Percentiles rank a stretch among this genome's conserved stretches.
These are phyloP conservation scores for Hyles vespertilio DNA, from an alignment of 1,140 invertebrate genomes.

Conservation along the genomic window DNA sequence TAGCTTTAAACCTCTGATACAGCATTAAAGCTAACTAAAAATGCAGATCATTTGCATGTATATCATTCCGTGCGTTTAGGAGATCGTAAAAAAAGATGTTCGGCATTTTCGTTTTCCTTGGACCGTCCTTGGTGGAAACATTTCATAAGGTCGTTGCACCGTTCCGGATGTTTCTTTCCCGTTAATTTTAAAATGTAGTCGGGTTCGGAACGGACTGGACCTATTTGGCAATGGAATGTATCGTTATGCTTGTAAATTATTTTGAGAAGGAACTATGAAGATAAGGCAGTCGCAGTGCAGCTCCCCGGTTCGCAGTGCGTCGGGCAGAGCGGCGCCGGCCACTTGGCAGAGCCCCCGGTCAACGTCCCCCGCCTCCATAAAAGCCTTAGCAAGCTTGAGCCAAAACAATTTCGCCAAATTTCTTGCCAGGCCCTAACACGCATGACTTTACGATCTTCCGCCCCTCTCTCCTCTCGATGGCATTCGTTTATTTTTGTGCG, in stretches of 20 bases:
- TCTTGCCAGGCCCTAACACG: constrained; percentile 62
- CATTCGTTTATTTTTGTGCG: constrained; percentile 44
- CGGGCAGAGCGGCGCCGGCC: constrained; percentile 60
- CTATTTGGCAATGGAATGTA: constrained; percentile 58
- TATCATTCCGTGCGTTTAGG: constrained; percentile 24
- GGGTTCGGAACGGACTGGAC: constrained; percentile 22
- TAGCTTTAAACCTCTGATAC: constrained; percentile 34
- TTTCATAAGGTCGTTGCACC: constrained; percentile 25
- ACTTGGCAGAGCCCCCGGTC: constrained; percentile 65
- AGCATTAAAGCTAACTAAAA: constrained; percentile 33
- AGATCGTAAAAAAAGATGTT: constrained; percentile 13
- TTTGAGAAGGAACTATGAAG: constrained; percentile 43
- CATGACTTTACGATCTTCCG: constrained; percentile 55
- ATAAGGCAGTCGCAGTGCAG: constrained; percentile 66
- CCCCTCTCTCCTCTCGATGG: constrained; percentile 26
- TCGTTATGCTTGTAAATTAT: constrained; percentile 51
- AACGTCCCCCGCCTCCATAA: constrained; percentile 61
- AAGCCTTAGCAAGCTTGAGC: constrained; percentile 63
- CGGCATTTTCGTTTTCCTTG: constrained; percentile 23
- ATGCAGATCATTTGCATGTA: constrained; percentile 31
- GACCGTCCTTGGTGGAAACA: constrained; percentile 23
- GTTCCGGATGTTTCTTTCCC: constrained; percentile 7
- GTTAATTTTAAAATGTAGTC: constrained; percentile 13
- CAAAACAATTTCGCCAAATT: constrained; percentile 71
- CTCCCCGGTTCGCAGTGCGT: constrained; percentile 54